Conservation (phyloP, 2,888 invertebrate genomes). For the Chesias legatella region DNA sequence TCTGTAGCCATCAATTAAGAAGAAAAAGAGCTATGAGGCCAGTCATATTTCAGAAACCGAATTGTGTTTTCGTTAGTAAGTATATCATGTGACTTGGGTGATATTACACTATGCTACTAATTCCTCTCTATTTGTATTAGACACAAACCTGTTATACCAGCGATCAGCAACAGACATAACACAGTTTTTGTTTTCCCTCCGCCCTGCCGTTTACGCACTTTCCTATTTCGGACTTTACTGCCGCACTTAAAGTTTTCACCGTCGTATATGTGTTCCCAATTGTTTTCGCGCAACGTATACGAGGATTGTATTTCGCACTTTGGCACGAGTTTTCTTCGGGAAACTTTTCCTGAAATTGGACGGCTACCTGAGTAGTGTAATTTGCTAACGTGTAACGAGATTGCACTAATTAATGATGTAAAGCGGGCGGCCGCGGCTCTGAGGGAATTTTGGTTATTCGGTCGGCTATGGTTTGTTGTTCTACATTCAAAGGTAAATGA, state of each 20-base stretch:
- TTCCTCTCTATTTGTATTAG: constrained; percentile 12
- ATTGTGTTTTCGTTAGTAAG: too few species aligned
- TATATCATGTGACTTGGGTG: too few species aligned
- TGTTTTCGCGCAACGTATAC: constrained; percentile 57
- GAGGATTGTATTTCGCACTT: constrained; percentile 57
- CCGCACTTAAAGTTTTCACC: constrained; percentile 38
- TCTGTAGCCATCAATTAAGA: too few species aligned
- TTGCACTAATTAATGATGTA: constrained; percentile 43
- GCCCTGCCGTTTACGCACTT: constrained; percentile 42
- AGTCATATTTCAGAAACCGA: too few species aligned
- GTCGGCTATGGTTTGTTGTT: constrained; percentile 1
- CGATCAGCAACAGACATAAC: constrained; percentile 36
- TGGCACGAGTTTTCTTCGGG: constrained; percentile 47
- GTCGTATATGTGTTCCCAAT: constrained; percentile 60
- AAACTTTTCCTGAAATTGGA: constrained; percentile 52
- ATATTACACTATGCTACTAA: too few species aligned
- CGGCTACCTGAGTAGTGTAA: constrained; percentile 47
- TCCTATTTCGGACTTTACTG: constrained; percentile 40
- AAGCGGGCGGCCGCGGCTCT: constrained; percentile 9
- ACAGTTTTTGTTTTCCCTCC: constrained; percentile 37
- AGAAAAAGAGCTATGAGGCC: too few species aligned
- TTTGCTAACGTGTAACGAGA: constrained; percentile 48
- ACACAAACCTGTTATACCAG: constrained; percentile 44
- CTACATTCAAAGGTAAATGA: too few species aligned
- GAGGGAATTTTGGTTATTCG: constrained; percentile 18